Evolutionary conservation across 2,797 vertebrate species (phyloP).

Genomic region (Ptychobarbus kaznakovi): DNA sequence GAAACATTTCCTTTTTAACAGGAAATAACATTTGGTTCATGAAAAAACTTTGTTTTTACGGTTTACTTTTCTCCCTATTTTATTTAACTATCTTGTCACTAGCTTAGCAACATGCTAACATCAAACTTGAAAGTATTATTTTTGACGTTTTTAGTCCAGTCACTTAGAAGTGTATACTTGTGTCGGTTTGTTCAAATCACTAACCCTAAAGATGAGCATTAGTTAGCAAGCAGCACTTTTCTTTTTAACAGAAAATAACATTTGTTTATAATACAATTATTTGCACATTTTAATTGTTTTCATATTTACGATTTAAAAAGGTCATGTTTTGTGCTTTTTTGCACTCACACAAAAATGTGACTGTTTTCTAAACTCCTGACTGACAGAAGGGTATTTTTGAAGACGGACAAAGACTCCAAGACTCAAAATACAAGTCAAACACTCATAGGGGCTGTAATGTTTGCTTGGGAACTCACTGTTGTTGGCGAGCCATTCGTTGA

Average conservation of each 20-base stretch:
- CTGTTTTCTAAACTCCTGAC: background rate
- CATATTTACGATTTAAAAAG: background rate
- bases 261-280: background rate
- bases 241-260: background rate
- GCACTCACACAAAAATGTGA: background rate
- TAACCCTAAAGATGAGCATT: background rate
- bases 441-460: background rate
- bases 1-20: too few relatives aligned
- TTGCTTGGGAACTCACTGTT: slow-evolving; percentile 86
- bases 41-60: background rate
- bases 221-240: background rate
- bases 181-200: background rate
- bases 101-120: slow-evolving; percentile 4
- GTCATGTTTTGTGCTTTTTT: background rate
- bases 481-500: slow-evolving; percentile 99
- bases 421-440: slow-evolving; percentile 7
- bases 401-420: slow-evolving; percentile 21
- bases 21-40: background rate
- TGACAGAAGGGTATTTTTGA: slow-evolving; percentile 29
- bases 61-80: background rate
- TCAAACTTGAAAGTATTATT: background rate
- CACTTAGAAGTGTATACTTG: background rate
- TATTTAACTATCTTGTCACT: background rate
- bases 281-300: background rate
- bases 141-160: background rate